Percentiles rank a stretch among this genome's conserved stretches.
These are phyloP conservation scores for Thamnophis sirtalis DNA, from an alignment of 2,113 vertebrate genomes.

Conservation along the genomic window DNA sequence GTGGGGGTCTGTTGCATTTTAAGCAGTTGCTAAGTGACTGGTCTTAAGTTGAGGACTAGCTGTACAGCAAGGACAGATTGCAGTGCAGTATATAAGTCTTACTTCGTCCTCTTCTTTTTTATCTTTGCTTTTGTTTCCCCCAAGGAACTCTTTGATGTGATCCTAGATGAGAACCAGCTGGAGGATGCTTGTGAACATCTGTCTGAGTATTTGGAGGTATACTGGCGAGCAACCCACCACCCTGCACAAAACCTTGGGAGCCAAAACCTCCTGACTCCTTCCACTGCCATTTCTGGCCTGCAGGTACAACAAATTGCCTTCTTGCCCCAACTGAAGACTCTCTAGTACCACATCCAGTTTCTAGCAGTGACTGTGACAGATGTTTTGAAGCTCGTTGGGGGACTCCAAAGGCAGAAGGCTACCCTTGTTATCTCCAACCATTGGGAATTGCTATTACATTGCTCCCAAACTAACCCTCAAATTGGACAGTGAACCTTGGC, in stretches of 20 bases:
- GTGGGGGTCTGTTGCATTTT: neutral
- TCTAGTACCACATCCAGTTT: neutral
- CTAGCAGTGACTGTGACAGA: neutral
- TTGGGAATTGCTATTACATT: neutral
- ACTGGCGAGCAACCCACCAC: constrained; percentile 92
- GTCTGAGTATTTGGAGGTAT: constrained; percentile 91
- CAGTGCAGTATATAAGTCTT: neutral
- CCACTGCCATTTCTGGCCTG: constrained; percentile 82
- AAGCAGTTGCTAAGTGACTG: neutral
- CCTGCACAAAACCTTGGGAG: constrained; percentile 77
- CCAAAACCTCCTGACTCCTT: constrained; percentile 77
- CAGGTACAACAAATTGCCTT: constrained; percentile 73
- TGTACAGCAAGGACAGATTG: neutral
- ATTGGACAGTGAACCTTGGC: neutral
- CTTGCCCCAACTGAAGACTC: neutral
- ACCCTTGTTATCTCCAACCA: neutral
- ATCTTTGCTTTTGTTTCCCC: neutral
- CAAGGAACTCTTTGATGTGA: constrained; percentile 95
- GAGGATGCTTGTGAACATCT: constrained; percentile 93
- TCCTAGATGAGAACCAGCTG: constrained; percentile 94
- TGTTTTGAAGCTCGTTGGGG: neutral
- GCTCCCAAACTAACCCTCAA: neutral
- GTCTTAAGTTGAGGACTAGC: neutral
- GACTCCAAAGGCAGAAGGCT: neutral
- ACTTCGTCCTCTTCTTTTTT: neutral